phyloP scores from a whole-genome alignment of 2,113 vertebrate genomes.

The Cryptoleucopteryx plumbea region DNA sequence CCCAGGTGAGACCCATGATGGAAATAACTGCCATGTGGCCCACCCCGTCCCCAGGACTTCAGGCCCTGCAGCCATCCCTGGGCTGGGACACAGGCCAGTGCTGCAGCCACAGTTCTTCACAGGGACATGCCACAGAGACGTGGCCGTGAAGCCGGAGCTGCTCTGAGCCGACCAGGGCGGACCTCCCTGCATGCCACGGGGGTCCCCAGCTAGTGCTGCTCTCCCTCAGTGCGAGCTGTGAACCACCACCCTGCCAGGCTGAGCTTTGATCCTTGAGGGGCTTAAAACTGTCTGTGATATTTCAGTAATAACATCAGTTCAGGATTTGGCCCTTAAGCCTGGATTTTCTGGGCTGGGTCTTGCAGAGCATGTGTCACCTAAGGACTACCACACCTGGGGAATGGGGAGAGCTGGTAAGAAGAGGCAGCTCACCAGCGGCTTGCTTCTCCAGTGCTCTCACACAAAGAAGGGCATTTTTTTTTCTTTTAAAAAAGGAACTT shows the following conservation, averaged over 20 bases:
- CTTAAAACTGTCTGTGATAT: not conserved
- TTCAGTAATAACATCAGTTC: not conserved
- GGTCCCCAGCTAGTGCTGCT: not conserved
- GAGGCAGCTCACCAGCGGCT: not conserved
- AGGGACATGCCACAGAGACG: not conserved
- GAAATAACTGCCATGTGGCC: not conserved
- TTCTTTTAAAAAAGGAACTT: not conserved
- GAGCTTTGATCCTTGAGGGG: not conserved
- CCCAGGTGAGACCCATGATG: not conserved
- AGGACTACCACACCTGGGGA: not conserved
- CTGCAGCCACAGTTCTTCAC: not conserved
- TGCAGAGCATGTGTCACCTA: not conserved
- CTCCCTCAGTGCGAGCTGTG: not conserved
- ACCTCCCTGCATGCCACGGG: accelerated
- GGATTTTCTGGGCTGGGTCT: not conserved
- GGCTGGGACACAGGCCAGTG: not conserved
- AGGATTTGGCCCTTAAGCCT: not conserved
- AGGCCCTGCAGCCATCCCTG: not conserved
- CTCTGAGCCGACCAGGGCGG: accelerated
- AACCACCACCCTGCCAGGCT: not conserved
- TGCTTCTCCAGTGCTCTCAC: not conserved
- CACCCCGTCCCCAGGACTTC: accelerated
- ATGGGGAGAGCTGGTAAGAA: not conserved
- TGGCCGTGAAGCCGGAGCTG: not conserved
- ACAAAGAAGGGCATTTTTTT: not conserved